Conservation (phyloP, 2,113 vertebrate species). For the Apus apus region DNA sequence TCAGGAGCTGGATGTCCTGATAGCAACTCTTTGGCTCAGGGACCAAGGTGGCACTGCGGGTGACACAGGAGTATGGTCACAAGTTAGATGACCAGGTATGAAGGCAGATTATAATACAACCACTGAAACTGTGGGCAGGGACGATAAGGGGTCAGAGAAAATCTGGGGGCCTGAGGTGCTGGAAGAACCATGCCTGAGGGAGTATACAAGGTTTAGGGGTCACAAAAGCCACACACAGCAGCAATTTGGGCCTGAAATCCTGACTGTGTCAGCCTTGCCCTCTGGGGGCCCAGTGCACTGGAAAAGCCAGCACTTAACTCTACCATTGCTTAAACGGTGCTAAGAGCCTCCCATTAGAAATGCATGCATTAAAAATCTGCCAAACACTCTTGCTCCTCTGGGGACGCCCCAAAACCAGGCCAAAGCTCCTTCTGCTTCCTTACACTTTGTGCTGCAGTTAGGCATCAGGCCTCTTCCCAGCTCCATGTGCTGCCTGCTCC, state of each 20-base stretch:
- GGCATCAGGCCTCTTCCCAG: neutral
- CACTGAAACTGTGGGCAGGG: neutral
- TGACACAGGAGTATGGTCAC: neutral
- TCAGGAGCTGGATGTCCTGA: neutral
- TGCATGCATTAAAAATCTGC: conserved; percentile 61
- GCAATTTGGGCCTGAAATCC: neutral
- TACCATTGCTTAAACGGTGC: conserved; percentile 57
- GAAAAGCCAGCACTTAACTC: conserved; percentile 57
- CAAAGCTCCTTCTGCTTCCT: conserved; percentile 43
- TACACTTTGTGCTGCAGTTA: neutral
- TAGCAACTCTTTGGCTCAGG: neutral
- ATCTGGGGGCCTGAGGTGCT: neutral
- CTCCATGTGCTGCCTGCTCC: neutral
- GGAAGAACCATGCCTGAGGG: neutral
- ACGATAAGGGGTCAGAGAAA: neutral
- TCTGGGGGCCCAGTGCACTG: neutral
- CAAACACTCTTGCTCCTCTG: conserved; percentile 38
- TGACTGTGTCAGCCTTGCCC: neutral
- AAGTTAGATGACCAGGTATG: neutral
- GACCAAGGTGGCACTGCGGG: neutral
- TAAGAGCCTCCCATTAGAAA: conserved; percentile 67
- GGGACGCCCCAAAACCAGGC: conserved; percentile 36
- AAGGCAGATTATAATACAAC: neutral
- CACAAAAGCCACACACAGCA: neutral
- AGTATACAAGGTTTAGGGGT: neutral